Evolutionary conservation across 2,797 vertebrate species (phyloP).

Genomic region (Semotilus atromaculatus): DNA sequence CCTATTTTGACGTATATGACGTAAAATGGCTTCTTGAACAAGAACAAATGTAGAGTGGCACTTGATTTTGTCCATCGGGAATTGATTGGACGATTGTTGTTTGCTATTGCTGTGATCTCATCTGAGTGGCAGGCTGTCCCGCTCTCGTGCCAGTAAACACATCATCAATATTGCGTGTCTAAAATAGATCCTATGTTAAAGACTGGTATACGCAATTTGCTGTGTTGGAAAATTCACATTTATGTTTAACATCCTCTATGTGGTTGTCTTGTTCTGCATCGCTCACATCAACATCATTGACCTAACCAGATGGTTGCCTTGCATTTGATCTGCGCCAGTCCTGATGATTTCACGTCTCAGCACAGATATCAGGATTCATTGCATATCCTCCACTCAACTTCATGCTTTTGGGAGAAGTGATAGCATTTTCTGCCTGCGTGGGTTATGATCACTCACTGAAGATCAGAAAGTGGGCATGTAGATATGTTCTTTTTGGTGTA

Average conservation of each 20-base stretch:
- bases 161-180: neutral
- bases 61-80: too few species aligned
- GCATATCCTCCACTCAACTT: neutral
- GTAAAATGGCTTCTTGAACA: neutral
- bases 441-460: conserved; percentile 1
- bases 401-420: neutral
- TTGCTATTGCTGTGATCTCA: too few species aligned
- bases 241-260: neutral
- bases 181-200: neutral
- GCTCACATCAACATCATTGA: conserved; percentile 2
- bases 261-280: neutral
- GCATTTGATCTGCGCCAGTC: neutral
- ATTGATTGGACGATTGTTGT: too few species aligned
- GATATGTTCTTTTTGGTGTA: neutral
- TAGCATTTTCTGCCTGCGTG: neutral
- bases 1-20: neutral
- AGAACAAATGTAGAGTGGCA: neutral
- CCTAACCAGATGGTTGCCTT: neutral
- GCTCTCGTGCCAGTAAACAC: neutral
- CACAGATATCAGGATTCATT: conserved; percentile 17
- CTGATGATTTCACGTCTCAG: neutral
- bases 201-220: neutral
- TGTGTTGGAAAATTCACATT: neutral
- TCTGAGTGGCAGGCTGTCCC: too few species aligned
- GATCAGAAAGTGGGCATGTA: conserved; percentile 17